Evolutionary conservation across 2,113 vertebrate species (phyloP), one percentile per base, ranked within the genome.

Genomic region (Petroica traversi): DNA sequence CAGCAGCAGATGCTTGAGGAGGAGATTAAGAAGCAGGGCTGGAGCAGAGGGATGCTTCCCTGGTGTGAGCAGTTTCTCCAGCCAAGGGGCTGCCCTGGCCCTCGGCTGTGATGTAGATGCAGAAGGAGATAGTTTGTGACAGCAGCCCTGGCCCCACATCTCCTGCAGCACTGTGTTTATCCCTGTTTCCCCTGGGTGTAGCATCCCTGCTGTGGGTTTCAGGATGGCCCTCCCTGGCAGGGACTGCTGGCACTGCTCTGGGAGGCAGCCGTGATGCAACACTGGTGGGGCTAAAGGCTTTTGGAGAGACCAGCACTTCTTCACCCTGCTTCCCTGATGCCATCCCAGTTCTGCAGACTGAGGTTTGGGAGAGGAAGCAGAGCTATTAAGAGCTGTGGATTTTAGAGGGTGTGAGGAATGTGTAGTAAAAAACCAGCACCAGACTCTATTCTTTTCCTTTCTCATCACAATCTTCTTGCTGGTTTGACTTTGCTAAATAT

Each of bases 111-210:
- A 2, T 51, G 57, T 40, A 28, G 31, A 34, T 83, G 63, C 17
- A n/a, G 67, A n/a, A 92, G 80, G 63, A 95, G 75, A 34, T 73
- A 58, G 19, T 49, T 91, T 74, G 59, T 4, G 8, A 81, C 28
- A 45, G 67, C 45, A 80, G 40, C 59, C 31, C 36, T 68, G 31
- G 59, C 36, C 31, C 22, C n/a, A 2, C 12, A 16, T 85, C 46
- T 94, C 57, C 66, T 91, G 46, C 26, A 74, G 68, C 46, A 14
- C 14, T 1, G 3, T n/a, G 38, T 24, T 85, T 87, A 34, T 71
- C 41, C 28, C 17, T 0, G 5, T 58, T 33, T 77, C 25, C 31
- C 66, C 0, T 0, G 25, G 41, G 25, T 0, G 0, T 10, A 64
- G 45, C 54, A 75, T 79, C 43, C 54, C 45, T 72, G 28, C 26